A percentile compares a stretch with the other conserved stretches of the same genome.
Evolutionary conservation across 2,113 vertebrate genomes (phyloP).

Genomic region (Butastur rufipennis): DNA sequence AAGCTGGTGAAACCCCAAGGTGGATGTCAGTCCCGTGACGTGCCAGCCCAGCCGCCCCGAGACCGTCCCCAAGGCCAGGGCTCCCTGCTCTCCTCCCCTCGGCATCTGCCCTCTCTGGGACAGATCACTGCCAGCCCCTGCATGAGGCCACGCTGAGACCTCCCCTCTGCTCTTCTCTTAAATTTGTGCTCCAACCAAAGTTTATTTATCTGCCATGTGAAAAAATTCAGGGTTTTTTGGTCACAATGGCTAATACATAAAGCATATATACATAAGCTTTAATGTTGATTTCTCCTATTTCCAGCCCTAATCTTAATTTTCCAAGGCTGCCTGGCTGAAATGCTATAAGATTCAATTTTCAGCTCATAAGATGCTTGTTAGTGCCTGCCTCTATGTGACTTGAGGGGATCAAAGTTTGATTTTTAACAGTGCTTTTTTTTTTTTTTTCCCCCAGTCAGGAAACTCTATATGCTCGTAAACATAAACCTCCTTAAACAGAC

Average conservation of each 20-base stretch:
- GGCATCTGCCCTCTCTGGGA: rapidly evolving
- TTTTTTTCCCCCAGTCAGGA: neutral
- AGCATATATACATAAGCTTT: rapidly evolving
- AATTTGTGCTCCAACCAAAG: neutral
- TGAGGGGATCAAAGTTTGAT: neutral
- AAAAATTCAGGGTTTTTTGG: neutral
- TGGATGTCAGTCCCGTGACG: rapidly evolving
- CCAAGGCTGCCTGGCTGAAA: neutral
- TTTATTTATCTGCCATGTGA: neutral
- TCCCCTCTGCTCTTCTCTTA: neutral
- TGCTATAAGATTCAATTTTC: slow-evolving; percentile 11
- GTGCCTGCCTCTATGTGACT: neutral
- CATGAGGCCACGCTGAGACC: rapidly evolving
- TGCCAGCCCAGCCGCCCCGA: no score
- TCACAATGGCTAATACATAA: rapidly evolving
- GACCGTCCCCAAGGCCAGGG: neutral
- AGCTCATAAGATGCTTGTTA: slow-evolving; percentile 17
- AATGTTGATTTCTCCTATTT: neutral
- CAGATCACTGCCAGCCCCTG: neutral
- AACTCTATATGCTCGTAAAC: neutral
- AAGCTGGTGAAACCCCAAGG: no score
- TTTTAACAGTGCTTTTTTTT: neutral
- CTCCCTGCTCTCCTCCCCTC: neutral
- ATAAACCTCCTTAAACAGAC: neutral
- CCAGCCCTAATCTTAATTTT: neutral